Evolutionary conservation across 2,797 vertebrate species (phyloP).

Genomic region (Thalassophryne amazonica): DNA sequence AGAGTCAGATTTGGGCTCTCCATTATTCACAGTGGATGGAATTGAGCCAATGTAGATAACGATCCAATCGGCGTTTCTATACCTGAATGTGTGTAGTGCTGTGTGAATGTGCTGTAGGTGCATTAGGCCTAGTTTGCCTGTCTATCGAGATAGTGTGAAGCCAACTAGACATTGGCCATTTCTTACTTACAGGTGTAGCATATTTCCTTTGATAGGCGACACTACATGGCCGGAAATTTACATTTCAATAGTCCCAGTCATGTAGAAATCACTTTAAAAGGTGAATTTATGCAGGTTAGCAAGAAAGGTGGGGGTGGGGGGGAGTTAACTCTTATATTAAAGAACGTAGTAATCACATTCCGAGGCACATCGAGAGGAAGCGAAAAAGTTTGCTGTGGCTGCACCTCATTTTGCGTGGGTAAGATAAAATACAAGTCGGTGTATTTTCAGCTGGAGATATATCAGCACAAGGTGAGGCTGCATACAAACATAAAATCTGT

Average conservation of each 20-base stretch:
- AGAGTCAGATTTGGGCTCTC: neutral
- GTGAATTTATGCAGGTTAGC: constrained; percentile 15
- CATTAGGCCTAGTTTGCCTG: neutral
- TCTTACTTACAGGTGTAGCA: constrained; percentile 49
- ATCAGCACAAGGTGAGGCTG: constrained; percentile 9
- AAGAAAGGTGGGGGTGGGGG: too few relatives aligned
- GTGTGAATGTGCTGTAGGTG: neutral
- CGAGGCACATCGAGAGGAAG: constrained; percentile 13
- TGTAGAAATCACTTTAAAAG: constrained; percentile 35
- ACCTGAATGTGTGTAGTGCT: neutral
- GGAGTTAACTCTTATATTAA: constrained; percentile 31
- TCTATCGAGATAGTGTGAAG: constrained; percentile 14
- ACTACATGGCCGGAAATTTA: constrained; percentile 29
- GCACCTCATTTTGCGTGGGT: constrained; percentile 27
- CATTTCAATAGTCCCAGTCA: constrained; percentile 47
- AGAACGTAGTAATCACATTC: constrained; percentile 43
- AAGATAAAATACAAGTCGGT: neutral
- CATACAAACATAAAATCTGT: constrained; percentile 16
- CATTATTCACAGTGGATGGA: constrained; percentile 30
- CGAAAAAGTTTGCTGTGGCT: constrained; percentile 17
- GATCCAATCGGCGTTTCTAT: constrained; percentile 2
- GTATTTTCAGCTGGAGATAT: constrained; percentile 2
- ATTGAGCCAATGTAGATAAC: constrained; percentile 39
- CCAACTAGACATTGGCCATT: constrained; percentile 26
- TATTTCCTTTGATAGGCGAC: constrained; percentile 44